Evolutionary conservation across 2,797 vertebrate genomes (phyloP).

Genomic region (Acipenser oxyrinchus): DNA sequence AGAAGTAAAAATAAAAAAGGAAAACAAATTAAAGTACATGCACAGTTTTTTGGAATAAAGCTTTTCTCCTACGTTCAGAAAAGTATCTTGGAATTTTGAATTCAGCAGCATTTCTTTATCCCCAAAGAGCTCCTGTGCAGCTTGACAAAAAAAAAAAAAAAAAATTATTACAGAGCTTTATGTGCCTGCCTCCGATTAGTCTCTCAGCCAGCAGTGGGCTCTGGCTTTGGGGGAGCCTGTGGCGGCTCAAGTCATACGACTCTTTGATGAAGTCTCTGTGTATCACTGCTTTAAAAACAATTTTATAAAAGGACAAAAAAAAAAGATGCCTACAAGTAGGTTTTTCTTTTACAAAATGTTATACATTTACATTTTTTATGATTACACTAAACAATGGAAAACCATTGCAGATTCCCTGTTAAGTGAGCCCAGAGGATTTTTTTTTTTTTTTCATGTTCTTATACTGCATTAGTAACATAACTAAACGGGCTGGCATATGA

Average conservation of each 20-base stretch:
- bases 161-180: no score
- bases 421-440: constrained; percentile 13
- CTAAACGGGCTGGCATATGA: not conserved
- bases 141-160: no score
- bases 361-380: constrained; percentile 26
- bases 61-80: no score
- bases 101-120: no score
- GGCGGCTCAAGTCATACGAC: not conserved
- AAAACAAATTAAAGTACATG: no score
- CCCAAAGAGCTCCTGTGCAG: no score
- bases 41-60: no score
- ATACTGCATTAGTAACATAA: not conserved
- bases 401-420: constrained; percentile 23
- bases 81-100: no score
- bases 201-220: no score
- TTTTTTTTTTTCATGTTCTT: not conserved
- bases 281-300: not conserved
- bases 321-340: constrained; percentile 10
- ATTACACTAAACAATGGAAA: constrained; percentile 25
- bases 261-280: not conserved
- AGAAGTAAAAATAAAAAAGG: no score
- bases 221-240: constrained; percentile 3
- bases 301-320: no score
- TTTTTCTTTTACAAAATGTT: constrained; percentile 22
- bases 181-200: no score